Percentiles rank a stretch among this genome's conserved stretches.
These are phyloP conservation scores for Agrotis ipsilon DNA, from an alignment of 2,888 invertebrate genomes.

Conservation along the genomic window DNA sequence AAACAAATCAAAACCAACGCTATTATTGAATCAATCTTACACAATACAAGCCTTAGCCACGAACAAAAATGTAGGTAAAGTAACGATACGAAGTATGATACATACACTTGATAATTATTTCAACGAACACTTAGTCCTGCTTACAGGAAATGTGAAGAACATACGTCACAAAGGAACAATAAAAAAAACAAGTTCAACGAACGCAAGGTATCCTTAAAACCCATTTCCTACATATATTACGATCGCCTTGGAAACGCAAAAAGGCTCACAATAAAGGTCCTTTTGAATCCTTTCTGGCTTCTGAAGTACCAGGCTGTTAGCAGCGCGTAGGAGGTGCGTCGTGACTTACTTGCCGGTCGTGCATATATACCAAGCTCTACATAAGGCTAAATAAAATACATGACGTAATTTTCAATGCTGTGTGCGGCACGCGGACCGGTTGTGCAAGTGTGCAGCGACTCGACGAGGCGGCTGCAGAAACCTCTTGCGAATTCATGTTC, in stretches of 20 bases:
- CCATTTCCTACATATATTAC: conserved; percentile 27
- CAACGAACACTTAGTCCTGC: neutral
- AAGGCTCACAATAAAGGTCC: conserved; percentile 59
- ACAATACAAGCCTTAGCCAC: conserved; percentile 13
- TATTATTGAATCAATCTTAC: conserved; percentile 14
- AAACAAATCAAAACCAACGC: conserved; percentile 36
- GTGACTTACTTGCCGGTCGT: conserved; percentile 81
- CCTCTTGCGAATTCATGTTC: conserved; percentile 76
- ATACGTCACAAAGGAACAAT: conserved; percentile 12
- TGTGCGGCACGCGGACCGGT: conserved; percentile 83
- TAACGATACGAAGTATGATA: conserved; percentile 2
- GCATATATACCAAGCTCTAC: conserved; percentile 79
- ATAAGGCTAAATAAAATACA: conserved; percentile 86
- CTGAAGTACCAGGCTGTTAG: conserved; percentile 83
- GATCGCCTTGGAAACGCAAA: conserved; percentile 26
- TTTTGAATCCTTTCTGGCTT: conserved; percentile 81
- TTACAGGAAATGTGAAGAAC: conserved; percentile 1
- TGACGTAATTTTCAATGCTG: conserved; percentile 88
- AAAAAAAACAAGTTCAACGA: conserved; percentile 41
- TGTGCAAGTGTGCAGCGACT: conserved; percentile 80
- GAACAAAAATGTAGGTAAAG: conserved; percentile 7
- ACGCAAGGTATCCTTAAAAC: conserved; percentile 33
- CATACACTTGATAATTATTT: conserved; percentile 1
- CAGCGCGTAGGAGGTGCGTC: conserved; percentile 72
- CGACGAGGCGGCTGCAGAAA: conserved; percentile 77